Evolutionary conservation across 2,888 invertebrate species (phyloP).

Genomic region (Drosophila flavopinicola): DNA sequence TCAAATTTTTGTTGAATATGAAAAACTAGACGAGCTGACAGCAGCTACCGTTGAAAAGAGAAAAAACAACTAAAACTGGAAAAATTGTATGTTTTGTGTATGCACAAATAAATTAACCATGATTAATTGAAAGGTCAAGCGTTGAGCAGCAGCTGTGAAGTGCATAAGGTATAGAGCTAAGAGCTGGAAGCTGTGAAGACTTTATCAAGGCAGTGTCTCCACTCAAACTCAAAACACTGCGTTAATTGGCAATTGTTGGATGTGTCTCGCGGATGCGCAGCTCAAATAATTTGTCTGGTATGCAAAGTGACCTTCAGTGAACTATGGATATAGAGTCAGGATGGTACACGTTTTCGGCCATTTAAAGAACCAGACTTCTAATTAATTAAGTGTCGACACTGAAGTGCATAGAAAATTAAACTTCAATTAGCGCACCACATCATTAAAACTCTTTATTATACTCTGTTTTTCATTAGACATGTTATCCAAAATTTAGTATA

Average conservation of each 20-base stretch:
- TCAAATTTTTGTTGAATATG: slow-evolving; percentile 42
- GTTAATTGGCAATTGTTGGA: slow-evolving; percentile 60
- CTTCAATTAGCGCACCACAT: slow-evolving; percentile 55
- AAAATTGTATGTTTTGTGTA: slow-evolving; percentile 39
- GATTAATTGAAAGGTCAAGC: slow-evolving; percentile 77
- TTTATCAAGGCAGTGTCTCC: slow-evolving; percentile 41
- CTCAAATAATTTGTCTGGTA: slow-evolving; percentile 17
- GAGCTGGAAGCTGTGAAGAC: slow-evolving; percentile 42
- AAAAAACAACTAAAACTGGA: slow-evolving; percentile 28
- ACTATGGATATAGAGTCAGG: slow-evolving; percentile 22
- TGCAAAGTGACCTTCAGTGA: slow-evolving; percentile 42
- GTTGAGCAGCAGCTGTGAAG: slow-evolving; percentile 31
- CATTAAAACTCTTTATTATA: slow-evolving; percentile 29
- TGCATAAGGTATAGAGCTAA: slow-evolving; percentile 49
- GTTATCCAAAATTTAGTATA: too few relatives aligned
- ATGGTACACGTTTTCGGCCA: slow-evolving; percentile 34
- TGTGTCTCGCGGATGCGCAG: slow-evolving; percentile 33
- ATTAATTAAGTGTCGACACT: slow-evolving; percentile 51
- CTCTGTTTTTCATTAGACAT: background rate
- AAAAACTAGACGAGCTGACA: slow-evolving; percentile 59
- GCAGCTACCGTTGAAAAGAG: slow-evolving; percentile 52
- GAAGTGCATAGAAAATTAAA: slow-evolving; percentile 53
- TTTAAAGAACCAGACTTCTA: slow-evolving; percentile 23
- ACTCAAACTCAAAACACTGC: slow-evolving; percentile 10
- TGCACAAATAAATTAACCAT: slow-evolving; percentile 61